Conservation (phyloP, 2,797 vertebrate genomes). For the Arctocebus calabarensis region DNA sequence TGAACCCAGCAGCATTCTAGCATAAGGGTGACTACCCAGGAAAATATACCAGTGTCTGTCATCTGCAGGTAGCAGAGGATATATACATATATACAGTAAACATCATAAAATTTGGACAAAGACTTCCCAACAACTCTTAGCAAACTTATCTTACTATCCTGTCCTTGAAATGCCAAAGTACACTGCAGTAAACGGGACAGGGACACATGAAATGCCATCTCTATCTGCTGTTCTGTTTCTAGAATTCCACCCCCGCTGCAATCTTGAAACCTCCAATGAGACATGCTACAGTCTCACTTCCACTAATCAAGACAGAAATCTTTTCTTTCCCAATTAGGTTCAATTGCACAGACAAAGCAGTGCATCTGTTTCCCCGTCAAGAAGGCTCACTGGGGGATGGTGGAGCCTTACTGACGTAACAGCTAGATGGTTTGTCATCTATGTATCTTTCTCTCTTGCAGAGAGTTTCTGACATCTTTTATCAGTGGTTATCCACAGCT, state of each 20-base stretch:
- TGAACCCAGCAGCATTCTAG: not conserved
- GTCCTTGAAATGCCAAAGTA: conserved; percentile 19
- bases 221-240: not conserved
- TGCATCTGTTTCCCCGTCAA: conserved; percentile 56
- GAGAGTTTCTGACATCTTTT: conserved; percentile 44
- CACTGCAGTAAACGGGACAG: not conserved
- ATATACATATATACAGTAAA: not conserved
- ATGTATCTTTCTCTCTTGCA: not conserved
- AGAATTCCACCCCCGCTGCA: not conserved
- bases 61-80: not conserved
- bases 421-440: not conserved
- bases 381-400: not conserved
- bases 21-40: not conserved
- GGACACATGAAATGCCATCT: not conserved
- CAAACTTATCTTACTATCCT: not conserved
- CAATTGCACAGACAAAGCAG: not conserved
- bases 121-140: not conserved
- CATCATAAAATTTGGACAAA: not conserved
- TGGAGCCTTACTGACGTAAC: conserved; percentile 1
- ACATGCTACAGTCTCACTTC: conserved; percentile 8
- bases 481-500: conserved; percentile 19
- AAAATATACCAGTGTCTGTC: not conserved
- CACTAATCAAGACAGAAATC: conserved; percentile 66
- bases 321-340: conserved; percentile 65
- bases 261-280: not conserved